Evolutionary conservation across 2,888 invertebrate genomes (phyloP).

Genomic region (Gandaritis pyraliata): DNA sequence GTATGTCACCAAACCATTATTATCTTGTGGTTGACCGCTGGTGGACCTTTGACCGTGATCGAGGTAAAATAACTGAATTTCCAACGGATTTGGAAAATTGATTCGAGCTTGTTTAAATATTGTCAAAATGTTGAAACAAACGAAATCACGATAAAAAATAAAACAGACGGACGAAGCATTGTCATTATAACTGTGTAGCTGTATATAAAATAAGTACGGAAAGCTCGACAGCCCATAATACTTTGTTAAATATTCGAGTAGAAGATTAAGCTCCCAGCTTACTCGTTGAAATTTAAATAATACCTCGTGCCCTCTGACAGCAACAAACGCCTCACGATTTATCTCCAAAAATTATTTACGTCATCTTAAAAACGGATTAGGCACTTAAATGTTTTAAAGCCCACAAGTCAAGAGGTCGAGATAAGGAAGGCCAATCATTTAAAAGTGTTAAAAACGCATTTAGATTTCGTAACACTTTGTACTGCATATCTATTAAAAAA

Average conservation of each 20-base stretch:
- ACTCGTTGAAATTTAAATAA: constrained; percentile 71
- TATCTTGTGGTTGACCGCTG: constrained; percentile 57
- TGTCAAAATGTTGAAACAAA: too few relatives aligned
- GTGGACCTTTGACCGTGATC: constrained; percentile 52
- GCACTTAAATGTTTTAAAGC: constrained; percentile 49
- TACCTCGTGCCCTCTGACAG: constrained; percentile 53
- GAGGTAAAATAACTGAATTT: constrained; percentile 13
- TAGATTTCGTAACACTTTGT: constrained; percentile 15
- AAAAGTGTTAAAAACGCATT: constrained; percentile 28
- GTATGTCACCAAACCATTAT: constrained; percentile 72
- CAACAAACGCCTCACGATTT: constrained; percentile 61
- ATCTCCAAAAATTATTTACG: constrained; percentile 65
- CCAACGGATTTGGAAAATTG: background rate
- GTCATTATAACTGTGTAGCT: too few relatives aligned
- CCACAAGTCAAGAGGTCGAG: constrained; percentile 38
- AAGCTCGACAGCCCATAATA: constrained; percentile 30
- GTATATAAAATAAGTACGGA: constrained; percentile 7
- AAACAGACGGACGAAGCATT: too few relatives aligned
- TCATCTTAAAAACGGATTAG: constrained; percentile 60
- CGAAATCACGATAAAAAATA: too few relatives aligned
- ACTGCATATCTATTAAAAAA: background rate
- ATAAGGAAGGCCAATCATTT: constrained; percentile 31
- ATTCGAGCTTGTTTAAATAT: too few relatives aligned
- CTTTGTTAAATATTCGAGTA: constrained; percentile 52
- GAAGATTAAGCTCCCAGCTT: constrained; percentile 58